Percentiles rank a stretch among this genome's conserved stretches.
Evolutionary conservation across 2,888 invertebrate genomes (phyloP).

Genomic region (Alentia gelatinosa): DNA sequence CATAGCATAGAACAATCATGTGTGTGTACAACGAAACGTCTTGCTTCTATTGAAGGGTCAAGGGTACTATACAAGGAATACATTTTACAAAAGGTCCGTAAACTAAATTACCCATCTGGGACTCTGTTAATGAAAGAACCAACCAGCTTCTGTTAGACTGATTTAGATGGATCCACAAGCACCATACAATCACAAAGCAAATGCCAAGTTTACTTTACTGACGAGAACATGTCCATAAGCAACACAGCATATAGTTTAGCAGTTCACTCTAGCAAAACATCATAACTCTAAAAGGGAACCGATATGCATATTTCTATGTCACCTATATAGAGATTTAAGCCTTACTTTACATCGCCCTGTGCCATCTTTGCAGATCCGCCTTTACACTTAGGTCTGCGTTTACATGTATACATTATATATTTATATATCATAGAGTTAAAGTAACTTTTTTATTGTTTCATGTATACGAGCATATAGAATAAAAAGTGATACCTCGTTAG

Average conservation of each 20-base stretch:
- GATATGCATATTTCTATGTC: not conserved
- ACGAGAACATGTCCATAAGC: not conserved
- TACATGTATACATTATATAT: not conserved
- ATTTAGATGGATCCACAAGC: not conserved
- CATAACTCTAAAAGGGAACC: not conserved
- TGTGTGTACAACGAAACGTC: not conserved
- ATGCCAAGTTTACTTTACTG: not conserved
- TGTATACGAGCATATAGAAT: too few relatives aligned
- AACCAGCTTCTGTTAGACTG: not conserved
- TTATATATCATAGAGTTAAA: too few relatives aligned
- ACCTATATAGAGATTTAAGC: not conserved
- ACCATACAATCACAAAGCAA: not conserved
- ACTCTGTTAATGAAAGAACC: conserved; percentile 19
- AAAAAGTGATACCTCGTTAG: too few relatives aligned
- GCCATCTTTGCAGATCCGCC: conserved; percentile 9
- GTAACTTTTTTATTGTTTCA: too few relatives aligned
- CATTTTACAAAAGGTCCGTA: not conserved
- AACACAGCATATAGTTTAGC: not conserved
- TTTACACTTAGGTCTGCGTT: not conserved
- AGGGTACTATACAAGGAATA: not conserved
- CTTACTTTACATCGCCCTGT: not conserved
- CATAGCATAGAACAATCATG: not conserved
- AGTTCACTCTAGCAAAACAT: too few relatives aligned
- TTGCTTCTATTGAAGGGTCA: not conserved
- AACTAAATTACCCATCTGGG: conserved; percentile 26